Base-by-base conservation (phyloP, 92 coral and sea anemone species). In the Virgularia gustaviana region DNA sequence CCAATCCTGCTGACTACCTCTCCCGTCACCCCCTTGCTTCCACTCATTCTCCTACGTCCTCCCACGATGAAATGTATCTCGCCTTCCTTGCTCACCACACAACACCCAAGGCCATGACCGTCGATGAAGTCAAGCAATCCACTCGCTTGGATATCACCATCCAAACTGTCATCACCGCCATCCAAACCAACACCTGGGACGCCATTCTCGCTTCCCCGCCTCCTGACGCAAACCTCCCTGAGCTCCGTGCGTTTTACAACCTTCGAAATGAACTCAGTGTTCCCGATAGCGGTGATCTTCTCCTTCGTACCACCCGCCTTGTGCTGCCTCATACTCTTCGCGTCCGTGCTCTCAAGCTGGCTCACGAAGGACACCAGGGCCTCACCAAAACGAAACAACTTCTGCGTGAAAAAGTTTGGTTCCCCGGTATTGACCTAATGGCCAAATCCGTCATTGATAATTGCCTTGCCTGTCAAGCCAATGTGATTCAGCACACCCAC, bases 311-410 rank as follows among this genome's bases (percentile, higher is more conserved):
- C 31, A 56, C 56, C 43, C 59, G 75, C 18, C 45, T 82, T 39
- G 73, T 77, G 9, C 71, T 82, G 16, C 82, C 79, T 15, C 65
- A 45, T 34, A 60, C 57, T 4, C 58, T 77, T 45, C 81, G 66
- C 11, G 19, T 43, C 29, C 61, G 53, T 53, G 75, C 82, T 23
- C 75, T 82, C 25, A 35, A 65, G 28, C 42, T 85, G 9, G 86
- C 86, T 13, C 85, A 85, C 23, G 83, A 86, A 49, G 82, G 87
- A 2, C 79, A 78, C 52, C 83, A 86, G 39, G 87, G 87, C 19
- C 79, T 86, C n/a, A 71, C 65, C 23, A 72, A 83, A 30, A 79
- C 80, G 24, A 86, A 82, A 58, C 64, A 72, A 32, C 51, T 64
- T 11, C 71, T 81, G 13, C 24, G 86, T 13, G 57, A 63, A 23